Conservation (phyloP, 2,113 vertebrate species). For the Phalacrocorax aristotelis region DNA sequence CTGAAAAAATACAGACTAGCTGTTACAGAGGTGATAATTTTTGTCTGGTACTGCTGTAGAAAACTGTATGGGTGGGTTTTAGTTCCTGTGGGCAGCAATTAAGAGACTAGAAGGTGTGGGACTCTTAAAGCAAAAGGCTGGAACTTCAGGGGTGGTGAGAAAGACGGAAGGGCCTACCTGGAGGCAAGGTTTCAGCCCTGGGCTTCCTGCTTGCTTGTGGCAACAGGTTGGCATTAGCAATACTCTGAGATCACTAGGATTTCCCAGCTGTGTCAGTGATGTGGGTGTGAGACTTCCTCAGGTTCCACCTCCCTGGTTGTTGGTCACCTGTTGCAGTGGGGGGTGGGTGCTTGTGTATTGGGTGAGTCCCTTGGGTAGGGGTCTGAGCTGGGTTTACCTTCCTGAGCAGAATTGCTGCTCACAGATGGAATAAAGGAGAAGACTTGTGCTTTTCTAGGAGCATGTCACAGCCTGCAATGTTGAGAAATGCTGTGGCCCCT, state of each 20-base stretch:
- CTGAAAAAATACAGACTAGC: accelerated
- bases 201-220: background rate
- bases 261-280: accelerated
- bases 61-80: accelerated
- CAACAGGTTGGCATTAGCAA: too few relatives aligned
- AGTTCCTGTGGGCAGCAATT: too few relatives aligned
- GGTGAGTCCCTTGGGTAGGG: too few relatives aligned
- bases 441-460: too few relatives aligned
- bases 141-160: background rate
- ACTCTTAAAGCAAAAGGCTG: background rate
- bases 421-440: background rate
- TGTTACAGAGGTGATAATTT: background rate
- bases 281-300: accelerated
- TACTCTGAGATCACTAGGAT: accelerated
- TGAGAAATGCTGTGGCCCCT: background rate
- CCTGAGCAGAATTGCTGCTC: background rate
- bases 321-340: background rate
- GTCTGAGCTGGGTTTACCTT: background rate
- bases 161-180: background rate
- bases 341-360: background rate
- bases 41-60: background rate
- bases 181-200: background rate
- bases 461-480: accelerated
- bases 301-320: too few relatives aligned
- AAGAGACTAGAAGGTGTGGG: too few relatives aligned